Evolutionary conservation across 2,888 invertebrate genomes (phyloP).

Genomic region (Marasmarcha lunaedactyla): DNA sequence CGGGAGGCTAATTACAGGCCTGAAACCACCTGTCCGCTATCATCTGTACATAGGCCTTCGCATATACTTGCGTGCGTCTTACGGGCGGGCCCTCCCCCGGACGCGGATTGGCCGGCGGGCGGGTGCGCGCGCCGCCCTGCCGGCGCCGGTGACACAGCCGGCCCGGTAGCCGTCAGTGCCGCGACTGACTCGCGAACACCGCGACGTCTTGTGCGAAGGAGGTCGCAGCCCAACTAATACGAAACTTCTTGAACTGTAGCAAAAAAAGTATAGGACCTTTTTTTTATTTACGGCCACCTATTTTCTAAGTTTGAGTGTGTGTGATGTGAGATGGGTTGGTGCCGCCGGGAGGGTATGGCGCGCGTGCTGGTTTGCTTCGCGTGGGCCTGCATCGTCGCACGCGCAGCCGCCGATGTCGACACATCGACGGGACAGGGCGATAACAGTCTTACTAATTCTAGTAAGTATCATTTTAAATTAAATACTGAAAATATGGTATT

Average conservation of each 20-base stretch:
- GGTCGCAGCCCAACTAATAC: constrained; percentile 8
- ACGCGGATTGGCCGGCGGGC: constrained; percentile 46
- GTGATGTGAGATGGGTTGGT: constrained; percentile 63
- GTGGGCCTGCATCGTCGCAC: constrained; percentile 47
- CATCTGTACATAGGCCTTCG: constrained; percentile 69
- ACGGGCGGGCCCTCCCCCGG: constrained; percentile 60
- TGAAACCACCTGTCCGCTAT: constrained; percentile 70
- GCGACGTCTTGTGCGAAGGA: constrained; percentile 19
- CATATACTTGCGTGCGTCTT: constrained; percentile 70
- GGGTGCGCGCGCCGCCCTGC: constrained; percentile 66
- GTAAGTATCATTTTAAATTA: constrained; percentile 20
- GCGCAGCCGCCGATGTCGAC: constrained; percentile 46
- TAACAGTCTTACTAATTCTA: constrained; percentile 59
- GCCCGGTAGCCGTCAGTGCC: constrained; percentile 43
- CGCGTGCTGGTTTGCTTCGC: constrained; percentile 39
- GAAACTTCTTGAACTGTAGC: not conserved
- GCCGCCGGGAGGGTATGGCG: too few relatives aligned
- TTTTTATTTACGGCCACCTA: too few relatives aligned
- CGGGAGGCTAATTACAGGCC: constrained; percentile 64
- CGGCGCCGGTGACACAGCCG: constrained; percentile 46
- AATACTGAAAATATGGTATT: too few relatives aligned
- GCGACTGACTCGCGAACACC: constrained; percentile 36
- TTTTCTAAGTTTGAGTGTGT: constrained; percentile 18
- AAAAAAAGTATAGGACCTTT: not conserved
- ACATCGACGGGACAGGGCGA: constrained; percentile 63